Percentiles rank a stretch among this genome's conserved stretches.
phyloP scores from a whole-genome alignment of 2,113 vertebrate genomes.

The Panthera uncia region DNA sequence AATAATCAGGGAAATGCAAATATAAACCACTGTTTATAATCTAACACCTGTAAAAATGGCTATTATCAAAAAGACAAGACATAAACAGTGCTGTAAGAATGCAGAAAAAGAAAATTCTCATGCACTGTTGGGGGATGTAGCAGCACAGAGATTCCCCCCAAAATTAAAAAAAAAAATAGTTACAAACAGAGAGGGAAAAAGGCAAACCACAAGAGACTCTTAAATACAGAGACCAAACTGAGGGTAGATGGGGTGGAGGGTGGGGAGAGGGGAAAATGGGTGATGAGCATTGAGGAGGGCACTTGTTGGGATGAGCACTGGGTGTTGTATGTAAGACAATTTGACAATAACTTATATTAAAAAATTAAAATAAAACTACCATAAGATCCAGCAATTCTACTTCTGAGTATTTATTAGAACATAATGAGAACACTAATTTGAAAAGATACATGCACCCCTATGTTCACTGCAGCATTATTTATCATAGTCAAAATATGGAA shows the following conservation, averaged over 20 bases:
- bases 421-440: neutral
- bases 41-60: neutral
- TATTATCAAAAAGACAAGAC: neutral
- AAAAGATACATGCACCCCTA: neutral
- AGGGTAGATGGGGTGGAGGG: no score
- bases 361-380: neutral
- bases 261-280: no score
- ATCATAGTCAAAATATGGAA: neutral
- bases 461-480: neutral
- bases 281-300: no score
- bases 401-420: neutral
- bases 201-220: no score
- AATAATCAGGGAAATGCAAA: no score
- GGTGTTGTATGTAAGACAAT: no score
- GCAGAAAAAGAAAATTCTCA: neutral
- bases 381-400: neutral
- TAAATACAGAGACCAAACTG: no score
- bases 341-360: no score
- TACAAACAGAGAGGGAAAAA: no score
- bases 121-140: neutral
- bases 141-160: neutral
- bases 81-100: neutral
- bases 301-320: no score
- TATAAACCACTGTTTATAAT: neutral
- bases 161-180: neutral